Evolutionary conservation across 2,113 vertebrate genomes (phyloP), one percentile per base, ranked within the genome.

Genomic region (Aix galericulata): DNA sequence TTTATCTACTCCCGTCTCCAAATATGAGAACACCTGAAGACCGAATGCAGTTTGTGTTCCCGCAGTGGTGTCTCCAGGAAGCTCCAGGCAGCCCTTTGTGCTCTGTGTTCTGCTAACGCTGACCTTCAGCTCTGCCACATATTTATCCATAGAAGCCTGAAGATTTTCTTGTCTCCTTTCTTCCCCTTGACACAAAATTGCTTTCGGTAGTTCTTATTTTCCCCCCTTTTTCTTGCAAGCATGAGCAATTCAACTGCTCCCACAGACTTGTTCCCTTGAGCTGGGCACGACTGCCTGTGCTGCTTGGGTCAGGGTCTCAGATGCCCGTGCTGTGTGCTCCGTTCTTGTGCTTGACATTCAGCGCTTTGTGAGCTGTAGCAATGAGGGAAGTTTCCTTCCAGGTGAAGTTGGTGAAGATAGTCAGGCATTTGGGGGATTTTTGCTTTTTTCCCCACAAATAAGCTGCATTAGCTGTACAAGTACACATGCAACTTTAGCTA

Each of bases 291-390:
- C 20, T 2, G 15, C 52, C 44, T 22, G 40, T 29, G 18, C 73
- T 3, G 50, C 4, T 52, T 26, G 23, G 50, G 6, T 20, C 53
- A 44, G 31, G 4, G 48, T 7, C 0, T 0, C 60, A 0, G 0
- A 4, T 0, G 4, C 25, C 17, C 25, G 38, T 32, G 81, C 13
- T 17, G 0, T 2, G 2, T 18, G 17, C 29, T 53, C 77, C 42
- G 26, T 59, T 93, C 64, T 93, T 36, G 0, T 0, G 8, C 21
- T 60, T 7, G 7, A 53, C 17, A 29, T 9, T 22, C 21, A 2
- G 17, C 2, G 16, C 31, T 68, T 44, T 53, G 21, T 36, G 13
- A 68, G 63, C 31, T 2, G 8, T 7, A 58, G 50, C 0, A 1
- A 66, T 2, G 12, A 60, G 14, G 42, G 13, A 42, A 69, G 60